phyloP scores from a whole-genome alignment of 2,888 invertebrate genomes.

The Hypercompe scribonia region DNA sequence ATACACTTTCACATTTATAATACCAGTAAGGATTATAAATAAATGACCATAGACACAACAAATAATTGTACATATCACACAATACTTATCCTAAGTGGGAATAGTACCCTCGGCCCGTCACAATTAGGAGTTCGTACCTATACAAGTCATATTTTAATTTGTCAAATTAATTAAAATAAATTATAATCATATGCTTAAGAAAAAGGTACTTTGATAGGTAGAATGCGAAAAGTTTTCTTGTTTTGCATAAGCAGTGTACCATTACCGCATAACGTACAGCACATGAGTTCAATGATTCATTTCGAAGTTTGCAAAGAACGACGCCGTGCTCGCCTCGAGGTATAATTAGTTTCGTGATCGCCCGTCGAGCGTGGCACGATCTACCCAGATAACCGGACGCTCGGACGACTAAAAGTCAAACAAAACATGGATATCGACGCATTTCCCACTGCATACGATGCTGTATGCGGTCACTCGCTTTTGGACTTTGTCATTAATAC shows the following conservation, averaged over 20 bases:
- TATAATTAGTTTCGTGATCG: constrained; percentile 80
- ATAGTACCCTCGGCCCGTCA: too few relatives aligned
- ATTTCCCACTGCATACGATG: constrained; percentile 45
- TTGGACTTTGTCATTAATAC: constrained; percentile 35
- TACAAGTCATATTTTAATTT: too few relatives aligned
- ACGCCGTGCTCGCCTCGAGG: constrained; percentile 70
- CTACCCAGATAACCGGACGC: constrained; percentile 33
- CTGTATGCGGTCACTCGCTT: constrained; percentile 19
- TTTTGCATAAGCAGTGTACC: constrained; percentile 21
- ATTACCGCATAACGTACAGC: constrained; percentile 44
- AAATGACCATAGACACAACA: too few relatives aligned
- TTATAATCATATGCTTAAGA: not conserved
- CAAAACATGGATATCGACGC: constrained; percentile 68
- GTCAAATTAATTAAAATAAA: too few relatives aligned
- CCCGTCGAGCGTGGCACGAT: constrained; percentile 47
- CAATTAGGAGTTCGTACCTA: too few relatives aligned
- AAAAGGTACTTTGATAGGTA: not conserved
- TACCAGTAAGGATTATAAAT: too few relatives aligned
- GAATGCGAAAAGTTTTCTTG: not conserved
- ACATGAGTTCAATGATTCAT: constrained; percentile 64
- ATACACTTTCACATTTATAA: too few relatives aligned
- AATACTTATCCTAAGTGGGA: too few relatives aligned
- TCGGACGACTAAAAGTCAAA: constrained; percentile 73
- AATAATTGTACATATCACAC: too few relatives aligned
- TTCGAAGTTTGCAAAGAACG: constrained; percentile 72